A percentile compares a stretch with the other conserved stretches of the same genome.
These are phyloP conservation scores for Caranx ignobilis DNA, from an alignment of 2,113 vertebrate genomes.

Conservation along the genomic window DNA sequence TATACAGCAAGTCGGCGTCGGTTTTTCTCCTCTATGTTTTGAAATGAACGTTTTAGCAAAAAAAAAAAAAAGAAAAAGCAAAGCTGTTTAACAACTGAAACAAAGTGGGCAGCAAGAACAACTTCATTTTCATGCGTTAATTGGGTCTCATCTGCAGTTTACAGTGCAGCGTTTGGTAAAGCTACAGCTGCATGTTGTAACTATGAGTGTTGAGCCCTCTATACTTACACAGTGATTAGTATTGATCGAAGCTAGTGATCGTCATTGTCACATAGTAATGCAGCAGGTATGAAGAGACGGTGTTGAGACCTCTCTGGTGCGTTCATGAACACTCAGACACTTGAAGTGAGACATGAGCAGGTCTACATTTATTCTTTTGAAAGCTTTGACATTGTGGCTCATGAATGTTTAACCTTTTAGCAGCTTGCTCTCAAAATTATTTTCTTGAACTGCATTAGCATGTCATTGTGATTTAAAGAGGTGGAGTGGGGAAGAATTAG, in stretches of 20 bases:
- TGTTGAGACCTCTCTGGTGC: too few species aligned
- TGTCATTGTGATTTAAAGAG: background rate
- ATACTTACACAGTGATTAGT: too few species aligned
- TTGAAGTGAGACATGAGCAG: background rate
- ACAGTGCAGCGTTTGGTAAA: too few species aligned
- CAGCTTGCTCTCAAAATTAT: background rate
- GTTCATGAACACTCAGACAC: background rate
- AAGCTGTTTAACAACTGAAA: constrained; percentile 11
- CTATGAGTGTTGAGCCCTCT: too few species aligned
- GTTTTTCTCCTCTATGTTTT: constrained; percentile 19
- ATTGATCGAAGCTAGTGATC: too few species aligned
- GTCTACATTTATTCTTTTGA: constrained; percentile 1
- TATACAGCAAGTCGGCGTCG: constrained; percentile 6
- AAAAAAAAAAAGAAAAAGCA: background rate
- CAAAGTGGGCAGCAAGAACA: constrained; percentile 6
- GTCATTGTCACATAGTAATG: too few species aligned
- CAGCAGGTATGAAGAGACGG: too few species aligned
- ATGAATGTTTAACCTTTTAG: background rate
- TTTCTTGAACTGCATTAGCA: background rate
- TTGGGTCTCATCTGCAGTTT: too few species aligned
- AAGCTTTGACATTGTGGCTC: background rate
- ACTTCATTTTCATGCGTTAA: constrained; percentile 14
- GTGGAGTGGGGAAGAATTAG: too few species aligned
- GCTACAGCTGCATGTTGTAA: too few species aligned
- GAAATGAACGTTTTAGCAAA: constrained; percentile 41